Evolutionary conservation across 2,888 invertebrate species (phyloP).

Genomic region (Parapristionchus giblindavisi): DNA sequence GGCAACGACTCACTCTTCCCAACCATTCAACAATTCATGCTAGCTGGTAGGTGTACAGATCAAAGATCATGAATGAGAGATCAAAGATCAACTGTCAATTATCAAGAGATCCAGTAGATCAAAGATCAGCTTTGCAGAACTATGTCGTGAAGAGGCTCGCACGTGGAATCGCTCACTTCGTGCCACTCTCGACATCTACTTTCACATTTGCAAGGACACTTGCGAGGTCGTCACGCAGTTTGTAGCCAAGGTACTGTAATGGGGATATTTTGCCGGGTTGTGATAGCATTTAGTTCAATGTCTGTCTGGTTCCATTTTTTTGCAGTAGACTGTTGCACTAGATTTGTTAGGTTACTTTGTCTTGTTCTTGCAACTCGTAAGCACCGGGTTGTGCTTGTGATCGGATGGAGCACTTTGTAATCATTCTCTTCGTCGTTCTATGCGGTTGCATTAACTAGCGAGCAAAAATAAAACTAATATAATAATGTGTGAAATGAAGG

Average conservation of each 20-base stretch:
- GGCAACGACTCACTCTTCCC: slow-evolving; percentile 29
- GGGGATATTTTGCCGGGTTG: not conserved
- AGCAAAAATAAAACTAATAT: too few species aligned
- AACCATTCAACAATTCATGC: slow-evolving; percentile 25
- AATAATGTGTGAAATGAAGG: too few species aligned
- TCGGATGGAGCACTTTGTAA: too few species aligned
- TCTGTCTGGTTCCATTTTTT: too few species aligned
- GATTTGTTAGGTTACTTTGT: too few species aligned
- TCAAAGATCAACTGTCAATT: not conserved
- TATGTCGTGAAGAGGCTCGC: slow-evolving; percentile 17
- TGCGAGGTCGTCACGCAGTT: not conserved
- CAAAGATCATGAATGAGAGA: not conserved
- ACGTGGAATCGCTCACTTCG: slow-evolving; percentile 32
- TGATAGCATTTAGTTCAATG: too few species aligned
- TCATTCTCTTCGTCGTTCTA: too few species aligned
- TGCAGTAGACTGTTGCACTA: too few species aligned
- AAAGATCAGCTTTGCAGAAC: not conserved
- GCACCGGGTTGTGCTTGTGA: too few species aligned
- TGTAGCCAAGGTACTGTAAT: not conserved
- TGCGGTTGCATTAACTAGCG: too few species aligned
- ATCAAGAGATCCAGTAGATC: not conserved
- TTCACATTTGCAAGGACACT: slow-evolving; percentile 36
- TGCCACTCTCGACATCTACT: slow-evolving; percentile 31
- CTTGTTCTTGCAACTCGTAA: too few species aligned
- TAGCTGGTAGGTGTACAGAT: not conserved